A percentile compares a stretch with the other conserved stretches of the same genome.
phyloP scores from a whole-genome alignment of 2,113 vertebrate genomes.

The Psittacula cyanocephala region DNA sequence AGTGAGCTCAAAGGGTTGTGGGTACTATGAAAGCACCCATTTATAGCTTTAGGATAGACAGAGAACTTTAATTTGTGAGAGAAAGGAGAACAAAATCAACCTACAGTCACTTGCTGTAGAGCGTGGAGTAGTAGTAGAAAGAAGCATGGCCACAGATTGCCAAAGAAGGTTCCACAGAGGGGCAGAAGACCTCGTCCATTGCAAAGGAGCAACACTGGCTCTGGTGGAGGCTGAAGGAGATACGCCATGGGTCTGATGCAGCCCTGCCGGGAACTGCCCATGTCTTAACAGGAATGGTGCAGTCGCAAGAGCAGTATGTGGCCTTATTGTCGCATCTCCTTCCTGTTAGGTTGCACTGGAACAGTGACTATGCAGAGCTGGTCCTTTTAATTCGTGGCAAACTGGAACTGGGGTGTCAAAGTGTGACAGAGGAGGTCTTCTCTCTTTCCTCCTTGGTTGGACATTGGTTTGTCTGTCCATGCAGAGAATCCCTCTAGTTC shows the following conservation, averaged over 20 bases:
- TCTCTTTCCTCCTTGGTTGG: not conserved
- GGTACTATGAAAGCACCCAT: not conserved
- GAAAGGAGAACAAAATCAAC: not conserved
- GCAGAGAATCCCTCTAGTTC: not conserved
- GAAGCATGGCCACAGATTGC: not conserved
- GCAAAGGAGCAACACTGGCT: not conserved
- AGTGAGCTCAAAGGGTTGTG: constrained; percentile 30
- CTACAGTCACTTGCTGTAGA: not conserved
- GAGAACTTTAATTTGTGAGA: not conserved
- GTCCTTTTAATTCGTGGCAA: not conserved
- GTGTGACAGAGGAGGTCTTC: not conserved
- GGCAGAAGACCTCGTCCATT: not conserved
- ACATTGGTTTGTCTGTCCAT: not conserved
- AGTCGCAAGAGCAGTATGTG: not conserved
- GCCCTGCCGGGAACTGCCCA: not conserved
- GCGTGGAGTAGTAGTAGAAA: not conserved
- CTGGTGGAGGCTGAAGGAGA: not conserved
- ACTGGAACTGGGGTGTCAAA: not conserved
- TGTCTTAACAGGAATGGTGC: not conserved
- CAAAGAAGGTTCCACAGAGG: not conserved
- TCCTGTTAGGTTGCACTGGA: not conserved
- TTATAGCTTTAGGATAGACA: not conserved
- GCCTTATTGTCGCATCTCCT: not conserved
- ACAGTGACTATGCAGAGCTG: not conserved
- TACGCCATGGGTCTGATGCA: not conserved